Conservation (phyloP, 2,113 vertebrate genomes). For the Xenotilapia caudafasciata region DNA sequence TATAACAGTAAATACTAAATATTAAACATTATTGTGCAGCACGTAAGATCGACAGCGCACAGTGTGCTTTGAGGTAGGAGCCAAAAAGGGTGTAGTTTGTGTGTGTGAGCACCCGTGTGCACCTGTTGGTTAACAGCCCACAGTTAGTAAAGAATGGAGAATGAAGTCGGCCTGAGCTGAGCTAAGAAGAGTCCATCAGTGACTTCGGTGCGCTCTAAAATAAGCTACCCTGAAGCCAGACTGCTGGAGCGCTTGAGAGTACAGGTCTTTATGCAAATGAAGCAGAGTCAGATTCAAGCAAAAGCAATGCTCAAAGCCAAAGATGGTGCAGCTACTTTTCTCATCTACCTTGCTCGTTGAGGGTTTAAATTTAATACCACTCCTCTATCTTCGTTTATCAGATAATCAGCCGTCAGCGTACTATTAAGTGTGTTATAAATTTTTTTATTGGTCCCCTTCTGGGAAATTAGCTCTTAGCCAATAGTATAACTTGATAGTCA, state of each 20-base stretch:
- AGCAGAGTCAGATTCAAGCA: constrained; percentile 6
- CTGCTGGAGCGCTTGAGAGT: constrained; percentile 6
- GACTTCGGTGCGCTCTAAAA: constrained; percentile 28
- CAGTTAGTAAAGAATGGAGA: constrained; percentile 9
- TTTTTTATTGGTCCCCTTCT: constrained; percentile 11
- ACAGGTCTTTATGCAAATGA: constrained; percentile 38
- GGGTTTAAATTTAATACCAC: background rate
- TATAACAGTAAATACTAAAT: background rate
- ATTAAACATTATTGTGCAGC: background rate
- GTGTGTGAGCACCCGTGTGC: accelerated
- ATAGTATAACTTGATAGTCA: background rate
- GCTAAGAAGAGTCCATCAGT: constrained; percentile 29
- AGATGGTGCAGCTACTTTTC: background rate
- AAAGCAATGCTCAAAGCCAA: background rate
- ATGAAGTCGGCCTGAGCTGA: background rate
- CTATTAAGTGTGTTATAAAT: constrained; percentile 6
- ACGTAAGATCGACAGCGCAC: accelerated
- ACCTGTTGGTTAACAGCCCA: background rate
- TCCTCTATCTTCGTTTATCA: background rate
- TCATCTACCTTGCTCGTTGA: background rate
- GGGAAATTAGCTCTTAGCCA: background rate
- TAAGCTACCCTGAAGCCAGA: constrained; percentile 27
- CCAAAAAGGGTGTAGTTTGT: background rate
- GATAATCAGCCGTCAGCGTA: background rate
- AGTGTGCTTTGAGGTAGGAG: background rate